Evolutionary conservation across 2,113 vertebrate genomes (phyloP).

Genomic region (Burhinus oedicnemus): DNA sequence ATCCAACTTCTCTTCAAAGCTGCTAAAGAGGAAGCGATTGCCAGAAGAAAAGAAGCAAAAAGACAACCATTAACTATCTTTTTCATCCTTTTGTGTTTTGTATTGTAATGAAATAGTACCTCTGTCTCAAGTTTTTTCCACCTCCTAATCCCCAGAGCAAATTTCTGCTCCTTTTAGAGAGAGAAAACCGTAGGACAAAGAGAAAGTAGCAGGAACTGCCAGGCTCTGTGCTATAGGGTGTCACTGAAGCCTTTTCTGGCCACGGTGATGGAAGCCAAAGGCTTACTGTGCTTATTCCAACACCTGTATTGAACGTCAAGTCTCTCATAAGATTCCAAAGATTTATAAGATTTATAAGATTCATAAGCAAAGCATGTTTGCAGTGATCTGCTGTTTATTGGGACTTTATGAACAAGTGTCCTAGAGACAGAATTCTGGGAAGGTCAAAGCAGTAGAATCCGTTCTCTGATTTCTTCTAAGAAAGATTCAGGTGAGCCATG

Average conservation of each 20-base stretch:
- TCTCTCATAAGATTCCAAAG: slow-evolving; percentile 11
- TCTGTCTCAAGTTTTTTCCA: slow-evolving; percentile 40
- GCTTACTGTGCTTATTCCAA: slow-evolving; percentile 27
- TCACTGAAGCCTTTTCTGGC: slow-evolving; percentile 67
- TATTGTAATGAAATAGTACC: slow-evolving; percentile 36
- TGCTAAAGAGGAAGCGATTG: neutral
- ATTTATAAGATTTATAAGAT: neutral
- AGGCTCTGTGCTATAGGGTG: slow-evolving; percentile 20
- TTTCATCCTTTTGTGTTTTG: slow-evolving; percentile 15
- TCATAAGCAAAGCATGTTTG: slow-evolving; percentile 23
- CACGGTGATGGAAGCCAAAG: slow-evolving; percentile 11
- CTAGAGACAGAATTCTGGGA: slow-evolving; percentile 20
- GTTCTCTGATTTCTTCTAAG: neutral
- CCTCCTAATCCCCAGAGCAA: slow-evolving; percentile 64
- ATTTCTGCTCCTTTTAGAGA: slow-evolving; percentile 69
- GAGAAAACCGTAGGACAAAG: slow-evolving; percentile 61
- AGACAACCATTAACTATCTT: neutral
- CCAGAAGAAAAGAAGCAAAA: neutral
- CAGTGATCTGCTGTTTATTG: neutral
- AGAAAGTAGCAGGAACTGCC: slow-evolving; percentile 36
- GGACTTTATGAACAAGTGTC: neutral
- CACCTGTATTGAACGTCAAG: slow-evolving; percentile 43
- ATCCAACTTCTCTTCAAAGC: neutral
- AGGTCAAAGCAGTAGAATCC: slow-evolving; percentile 49
- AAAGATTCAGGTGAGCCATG: neutral